Percentiles rank a stretch among this genome's conserved stretches.
Evolutionary conservation across 2,797 vertebrate genomes (phyloP).

Genomic region (Octomys mimax): DNA sequence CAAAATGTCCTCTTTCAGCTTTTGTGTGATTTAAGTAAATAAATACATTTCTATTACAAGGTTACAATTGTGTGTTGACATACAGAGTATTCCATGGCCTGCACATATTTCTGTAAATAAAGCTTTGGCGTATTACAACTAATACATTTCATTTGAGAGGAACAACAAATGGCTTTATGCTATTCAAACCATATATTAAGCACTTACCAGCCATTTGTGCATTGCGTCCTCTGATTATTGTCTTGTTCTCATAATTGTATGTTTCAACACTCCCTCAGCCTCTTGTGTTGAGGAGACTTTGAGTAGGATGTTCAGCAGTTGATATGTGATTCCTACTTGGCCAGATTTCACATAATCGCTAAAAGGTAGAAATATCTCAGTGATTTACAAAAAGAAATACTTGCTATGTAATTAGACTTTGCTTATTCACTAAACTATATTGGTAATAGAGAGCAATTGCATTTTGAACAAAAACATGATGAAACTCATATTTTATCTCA

Average conservation of each 20-base stretch:
- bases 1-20: background rate
- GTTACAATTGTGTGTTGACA: conserved; percentile 59
- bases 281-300: conserved; percentile 49
- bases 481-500: conserved; percentile 56
- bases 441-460: conserved; percentile 49
- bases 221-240: conserved; percentile 3
- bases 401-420: conserved; percentile 54
- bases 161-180: conserved; percentile 81
- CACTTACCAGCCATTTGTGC: conserved; percentile 79
- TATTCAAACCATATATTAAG: conserved; percentile 72
- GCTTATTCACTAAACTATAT: conserved; percentile 61
- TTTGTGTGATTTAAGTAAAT: background rate
- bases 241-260: background rate
- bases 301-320: conserved; percentile 65
- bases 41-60: conserved; percentile 39
- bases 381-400: conserved; percentile 39
- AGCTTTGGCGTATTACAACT: conserved; percentile 68
- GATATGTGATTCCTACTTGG: conserved; percentile 70
- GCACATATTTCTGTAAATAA: conserved; percentile 55
- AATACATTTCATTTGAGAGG: conserved; percentile 80
- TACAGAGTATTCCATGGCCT: background rate
- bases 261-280: conserved; percentile 40
- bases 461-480: conserved; percentile 65
- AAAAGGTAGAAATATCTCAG: conserved; percentile 15
- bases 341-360: conserved; percentile 66